phyloP scores from a whole-genome alignment of 2,888 invertebrate genomes.

The Trilocha varians region DNA sequence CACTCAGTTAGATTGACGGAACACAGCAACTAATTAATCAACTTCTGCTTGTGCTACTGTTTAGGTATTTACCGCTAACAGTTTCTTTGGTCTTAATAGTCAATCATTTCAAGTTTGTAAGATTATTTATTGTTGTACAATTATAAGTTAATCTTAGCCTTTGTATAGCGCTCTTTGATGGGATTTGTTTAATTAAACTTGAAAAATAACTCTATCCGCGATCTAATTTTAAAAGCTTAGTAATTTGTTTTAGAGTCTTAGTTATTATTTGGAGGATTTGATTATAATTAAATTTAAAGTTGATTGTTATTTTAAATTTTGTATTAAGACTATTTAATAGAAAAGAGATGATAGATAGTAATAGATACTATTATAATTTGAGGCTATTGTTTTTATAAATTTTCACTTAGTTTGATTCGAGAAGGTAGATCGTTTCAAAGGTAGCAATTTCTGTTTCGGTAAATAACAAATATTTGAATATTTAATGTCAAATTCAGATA shows the following conservation, averaged over 20 bases:
- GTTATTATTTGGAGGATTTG: not conserved
- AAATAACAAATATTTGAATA: constrained; percentile 65
- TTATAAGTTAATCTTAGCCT: constrained; percentile 1
- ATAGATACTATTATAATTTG: too few species aligned
- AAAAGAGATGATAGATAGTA: too few species aligned
- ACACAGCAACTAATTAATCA: constrained; percentile 39
- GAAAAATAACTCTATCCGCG: not conserved
- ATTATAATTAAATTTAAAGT: too few species aligned
- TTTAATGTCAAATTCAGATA: constrained; percentile 60
- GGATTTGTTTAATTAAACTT: not conserved
- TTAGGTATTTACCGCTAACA: constrained; percentile 17
- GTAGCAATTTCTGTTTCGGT: constrained; percentile 20
- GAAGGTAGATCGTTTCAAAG: too few species aligned
- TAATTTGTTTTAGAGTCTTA: not conserved
- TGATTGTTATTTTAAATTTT: not conserved
- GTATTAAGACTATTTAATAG: too few species aligned
- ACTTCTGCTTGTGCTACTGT: constrained; percentile 25
- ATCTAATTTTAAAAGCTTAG: not conserved
- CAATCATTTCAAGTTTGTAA: constrained; percentile 17
- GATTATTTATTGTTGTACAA: constrained; percentile 3
- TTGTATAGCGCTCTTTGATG: not conserved
- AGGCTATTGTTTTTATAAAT: too few species aligned
- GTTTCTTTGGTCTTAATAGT: constrained; percentile 18
- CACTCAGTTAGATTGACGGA: constrained; percentile 35
- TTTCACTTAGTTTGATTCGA: too few species aligned